These are phyloP conservation scores for Drosophila lacertosa DNA, from an alignment of 1,140 invertebrate genomes.

Conservation along the genomic window DNA sequence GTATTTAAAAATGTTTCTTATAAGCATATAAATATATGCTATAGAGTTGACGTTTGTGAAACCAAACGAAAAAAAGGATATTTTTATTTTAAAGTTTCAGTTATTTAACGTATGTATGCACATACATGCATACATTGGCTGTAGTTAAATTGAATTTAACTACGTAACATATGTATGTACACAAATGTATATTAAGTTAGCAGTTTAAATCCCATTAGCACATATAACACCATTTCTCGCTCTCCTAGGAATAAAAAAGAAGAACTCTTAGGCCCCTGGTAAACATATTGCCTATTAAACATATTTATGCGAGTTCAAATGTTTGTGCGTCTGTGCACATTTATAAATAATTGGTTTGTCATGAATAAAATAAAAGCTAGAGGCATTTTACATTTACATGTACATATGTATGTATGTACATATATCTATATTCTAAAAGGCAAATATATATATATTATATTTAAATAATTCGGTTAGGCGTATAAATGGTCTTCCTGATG, in stretches of 20 bases:
- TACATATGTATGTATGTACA: conserved; percentile 2
- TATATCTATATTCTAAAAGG: conserved; percentile 17
- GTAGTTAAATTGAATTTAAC: neutral
- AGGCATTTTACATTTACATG: conserved; percentile 3
- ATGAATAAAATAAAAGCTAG: no score
- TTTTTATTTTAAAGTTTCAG: no score
- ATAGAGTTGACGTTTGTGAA: no score
- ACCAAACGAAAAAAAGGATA: no score
- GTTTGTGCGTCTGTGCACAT: no score
- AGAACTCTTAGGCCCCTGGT: neutral
- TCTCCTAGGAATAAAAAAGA: conserved; percentile 1
- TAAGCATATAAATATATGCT: neutral
- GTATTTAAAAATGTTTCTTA: neutral
- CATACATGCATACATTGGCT: neutral
- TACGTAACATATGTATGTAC: neutral
- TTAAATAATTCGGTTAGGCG: conserved; percentile 9
- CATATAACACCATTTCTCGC: conserved; percentile 13
- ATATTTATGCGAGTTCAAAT: conserved; percentile 4
- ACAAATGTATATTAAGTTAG: neutral
- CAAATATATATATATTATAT: conserved; percentile 25
- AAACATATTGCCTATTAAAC: conserved; percentile 7
- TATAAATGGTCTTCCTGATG: neutral
- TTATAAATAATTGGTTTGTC: no score
- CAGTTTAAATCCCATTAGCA: conserved; percentile 17
- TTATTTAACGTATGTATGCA: neutral